A percentile compares a stretch with the other conserved stretches of the same genome.
Evolutionary conservation across 1,140 invertebrate genomes (phyloP).

Genomic region (Mya arenaria): DNA sequence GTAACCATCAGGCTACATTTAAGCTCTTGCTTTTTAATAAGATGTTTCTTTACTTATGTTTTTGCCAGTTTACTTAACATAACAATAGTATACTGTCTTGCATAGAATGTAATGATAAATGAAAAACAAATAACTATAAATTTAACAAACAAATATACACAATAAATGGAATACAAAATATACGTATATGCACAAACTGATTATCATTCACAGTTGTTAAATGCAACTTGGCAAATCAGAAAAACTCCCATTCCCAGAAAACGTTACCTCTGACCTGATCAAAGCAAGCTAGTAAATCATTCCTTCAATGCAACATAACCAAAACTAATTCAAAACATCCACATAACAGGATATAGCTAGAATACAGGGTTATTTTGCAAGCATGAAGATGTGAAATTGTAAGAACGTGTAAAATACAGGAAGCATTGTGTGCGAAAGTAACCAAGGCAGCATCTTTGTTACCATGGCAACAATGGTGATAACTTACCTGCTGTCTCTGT

Average conservation of each 20-base stretch:
- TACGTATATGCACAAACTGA: not conserved
- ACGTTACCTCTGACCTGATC: no score
- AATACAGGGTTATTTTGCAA: not conserved
- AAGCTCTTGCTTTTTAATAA: no score
- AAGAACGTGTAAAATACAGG: not conserved
- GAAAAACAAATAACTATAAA: not conserved
- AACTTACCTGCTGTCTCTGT: constrained; percentile 51
- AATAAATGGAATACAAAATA: not conserved
- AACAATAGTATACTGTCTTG: no score
- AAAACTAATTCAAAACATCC: not conserved
- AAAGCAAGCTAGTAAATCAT: no score
- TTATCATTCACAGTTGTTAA: not conserved
- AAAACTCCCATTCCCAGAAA: not conserved
- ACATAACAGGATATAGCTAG: not conserved
- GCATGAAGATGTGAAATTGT: not conserved
- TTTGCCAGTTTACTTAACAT: no score
- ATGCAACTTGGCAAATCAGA: not conserved
- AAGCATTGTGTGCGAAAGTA: not conserved
- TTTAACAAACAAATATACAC: not conserved
- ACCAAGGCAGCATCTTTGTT: constrained; percentile 24
- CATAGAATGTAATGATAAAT: no score
- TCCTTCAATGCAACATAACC: not conserved
- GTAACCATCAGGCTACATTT: no score
- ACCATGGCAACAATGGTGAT: constrained; percentile 35
- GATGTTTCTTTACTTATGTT: no score